Evolutionary conservation across 2,797 vertebrate species (phyloP).

Genomic region (Hypotaenidia okinawae): DNA sequence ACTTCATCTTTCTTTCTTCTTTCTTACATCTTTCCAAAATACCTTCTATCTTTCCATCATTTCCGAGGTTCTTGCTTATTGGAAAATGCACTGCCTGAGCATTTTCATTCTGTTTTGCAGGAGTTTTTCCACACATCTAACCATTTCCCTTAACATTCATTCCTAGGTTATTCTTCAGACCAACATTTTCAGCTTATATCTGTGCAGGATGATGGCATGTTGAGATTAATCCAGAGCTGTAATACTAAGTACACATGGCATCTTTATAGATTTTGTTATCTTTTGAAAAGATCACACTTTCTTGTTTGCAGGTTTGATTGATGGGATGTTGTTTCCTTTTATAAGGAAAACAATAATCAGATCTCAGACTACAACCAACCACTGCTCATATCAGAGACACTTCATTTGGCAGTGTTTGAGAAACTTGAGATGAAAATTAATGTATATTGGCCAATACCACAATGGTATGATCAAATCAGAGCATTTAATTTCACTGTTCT

Average conservation of each 20-base stretch:
- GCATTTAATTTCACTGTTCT: not conserved
- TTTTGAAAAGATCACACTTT: not conserved
- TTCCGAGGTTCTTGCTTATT: not conserved
- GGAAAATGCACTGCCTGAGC: not conserved
- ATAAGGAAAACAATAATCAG: not conserved
- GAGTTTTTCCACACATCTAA: not conserved
- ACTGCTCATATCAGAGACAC: not conserved
- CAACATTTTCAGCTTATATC: not conserved
- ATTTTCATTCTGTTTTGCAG: not conserved
- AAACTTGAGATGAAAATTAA: not conserved
- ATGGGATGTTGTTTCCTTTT: not conserved
- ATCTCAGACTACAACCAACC: not conserved
- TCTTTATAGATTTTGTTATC: not conserved
- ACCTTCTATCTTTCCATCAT: not conserved
- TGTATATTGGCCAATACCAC: not conserved
- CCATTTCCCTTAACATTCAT: not conserved
- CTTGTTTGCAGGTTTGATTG: not conserved
- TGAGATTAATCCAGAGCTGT: conserved; percentile 1
- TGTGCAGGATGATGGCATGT: not conserved
- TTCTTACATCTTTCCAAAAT: not conserved
- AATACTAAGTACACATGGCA: not conserved
- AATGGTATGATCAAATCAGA: not conserved
- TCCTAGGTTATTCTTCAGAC: not conserved
- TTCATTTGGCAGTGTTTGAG: not conserved
- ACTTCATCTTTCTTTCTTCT: not conserved